A percentile compares a stretch with the other conserved stretches of the same genome.
Conservation (phyloP, 2,888 invertebrate genomes). For the Spicauda simplicius region DNA sequence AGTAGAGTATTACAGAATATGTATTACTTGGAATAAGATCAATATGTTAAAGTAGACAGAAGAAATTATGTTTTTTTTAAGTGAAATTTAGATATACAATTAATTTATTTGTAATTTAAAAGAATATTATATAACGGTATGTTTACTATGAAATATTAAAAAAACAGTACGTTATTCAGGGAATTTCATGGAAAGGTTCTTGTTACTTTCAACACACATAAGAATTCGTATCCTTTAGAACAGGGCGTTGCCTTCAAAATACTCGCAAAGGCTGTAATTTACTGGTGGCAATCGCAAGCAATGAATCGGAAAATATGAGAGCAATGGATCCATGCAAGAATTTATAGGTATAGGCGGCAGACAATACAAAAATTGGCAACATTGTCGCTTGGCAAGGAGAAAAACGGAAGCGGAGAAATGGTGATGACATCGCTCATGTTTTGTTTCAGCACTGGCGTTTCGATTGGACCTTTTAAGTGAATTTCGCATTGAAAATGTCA, state of each 20-base stretch:
- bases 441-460: not conserved
- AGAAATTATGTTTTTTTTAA: no score
- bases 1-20: no score
- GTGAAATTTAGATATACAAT: no score
- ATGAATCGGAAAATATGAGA: conserved; percentile 22
- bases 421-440: not conserved
- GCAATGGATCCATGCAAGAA: conserved; percentile 21
- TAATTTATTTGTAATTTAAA: no score
- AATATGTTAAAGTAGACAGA: no score
- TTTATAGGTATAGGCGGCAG: conserved; percentile 19
- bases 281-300: conserved; percentile 23
- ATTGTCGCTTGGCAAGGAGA: conserved; percentile 16
- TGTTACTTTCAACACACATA: no score
- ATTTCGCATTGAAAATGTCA: no score
- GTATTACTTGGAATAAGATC: no score
- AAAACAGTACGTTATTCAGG: not conserved
- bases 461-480: no score
- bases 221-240: not conserved
- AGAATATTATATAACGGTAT: no score
- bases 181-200: not conserved
- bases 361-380: conserved; percentile 18
- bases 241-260: conserved; percentile 5
- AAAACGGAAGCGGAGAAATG: conserved; percentile 11
- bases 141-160: no score
- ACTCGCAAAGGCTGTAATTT: conserved; percentile 10